A percentile compares a stretch with the other conserved stretches of the same genome.
Conservation (phyloP, 2,888 invertebrate genomes). For the Zaprionus obscuricornis region DNA sequence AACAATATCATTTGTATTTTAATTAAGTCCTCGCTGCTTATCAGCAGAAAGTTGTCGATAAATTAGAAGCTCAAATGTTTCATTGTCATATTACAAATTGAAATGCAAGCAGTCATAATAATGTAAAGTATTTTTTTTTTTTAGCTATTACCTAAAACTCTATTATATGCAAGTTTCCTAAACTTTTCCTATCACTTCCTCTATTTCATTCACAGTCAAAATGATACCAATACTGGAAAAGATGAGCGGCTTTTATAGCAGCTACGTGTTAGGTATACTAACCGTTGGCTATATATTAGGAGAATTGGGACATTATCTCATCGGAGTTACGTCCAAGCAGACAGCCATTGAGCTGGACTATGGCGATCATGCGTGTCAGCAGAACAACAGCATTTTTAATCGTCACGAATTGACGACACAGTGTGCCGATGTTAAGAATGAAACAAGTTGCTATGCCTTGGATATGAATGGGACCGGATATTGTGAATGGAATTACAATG, state of each 20-base stretch:
- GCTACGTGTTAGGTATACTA: slow-evolving; percentile 91
- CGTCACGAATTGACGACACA: slow-evolving; percentile 84
- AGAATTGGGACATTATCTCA: slow-evolving; percentile 94
- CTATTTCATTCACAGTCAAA: no score
- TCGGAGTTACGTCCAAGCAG: slow-evolving; percentile 94
- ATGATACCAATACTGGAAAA: slow-evolving; percentile 84
- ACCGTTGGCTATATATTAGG: slow-evolving; percentile 93
- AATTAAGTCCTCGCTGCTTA: no score
- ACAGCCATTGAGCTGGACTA: slow-evolving; percentile 93
- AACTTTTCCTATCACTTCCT: background rate
- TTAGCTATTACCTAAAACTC: background rate
- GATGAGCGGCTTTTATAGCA: slow-evolving; percentile 88
- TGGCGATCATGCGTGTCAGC: slow-evolving; percentile 93
- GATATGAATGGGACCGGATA: slow-evolving; percentile 89
- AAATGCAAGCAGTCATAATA: no score
- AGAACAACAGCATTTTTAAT: slow-evolving; percentile 87
- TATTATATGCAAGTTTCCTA: background rate
- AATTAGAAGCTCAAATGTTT: no score
- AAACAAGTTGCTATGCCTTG: slow-evolving; percentile 87
- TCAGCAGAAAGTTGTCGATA: no score
- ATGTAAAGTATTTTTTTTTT: no score
- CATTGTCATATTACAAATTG: no score
- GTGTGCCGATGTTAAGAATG: slow-evolving; percentile 86
- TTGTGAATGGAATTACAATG: slow-evolving; percentile 97
- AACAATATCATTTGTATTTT: no score